Conservation (phyloP, 2,797 vertebrate genomes). For the Poeciliopsis paucimaculata region DNA sequence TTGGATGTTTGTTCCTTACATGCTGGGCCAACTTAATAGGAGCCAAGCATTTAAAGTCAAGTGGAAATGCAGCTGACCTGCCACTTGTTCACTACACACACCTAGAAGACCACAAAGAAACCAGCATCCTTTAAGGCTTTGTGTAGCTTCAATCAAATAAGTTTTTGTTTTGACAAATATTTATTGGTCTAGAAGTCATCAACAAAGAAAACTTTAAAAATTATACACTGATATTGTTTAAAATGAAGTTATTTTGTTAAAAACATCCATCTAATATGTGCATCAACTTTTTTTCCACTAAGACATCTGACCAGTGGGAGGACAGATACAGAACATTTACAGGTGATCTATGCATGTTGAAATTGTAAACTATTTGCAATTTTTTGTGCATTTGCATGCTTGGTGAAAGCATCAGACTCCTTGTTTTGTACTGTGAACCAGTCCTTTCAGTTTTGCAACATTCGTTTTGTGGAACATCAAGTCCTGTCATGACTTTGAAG, state of each 20-base stretch:
- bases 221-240: conserved; percentile 16
- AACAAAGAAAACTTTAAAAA: conserved; percentile 4
- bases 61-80: conserved; percentile 66
- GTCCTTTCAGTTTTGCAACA: not conserved
- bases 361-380: not conserved
- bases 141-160: conserved; percentile 1
- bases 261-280: not conserved
- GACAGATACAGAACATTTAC: conserved; percentile 1
- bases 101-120: conserved; percentile 41
- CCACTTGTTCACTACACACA: conserved; percentile 46
- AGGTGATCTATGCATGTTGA: not conserved
- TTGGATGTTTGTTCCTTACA: conserved; percentile 73
- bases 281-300: not conserved
- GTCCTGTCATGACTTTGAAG: not conserved
- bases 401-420: not conserved
- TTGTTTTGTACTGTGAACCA: not conserved
- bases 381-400: not conserved
- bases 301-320: no score
- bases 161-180: conserved; percentile 18
- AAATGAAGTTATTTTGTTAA: conserved; percentile 5
- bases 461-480: not conserved
- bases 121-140: conserved; percentile 42
- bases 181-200: conserved; percentile 17
- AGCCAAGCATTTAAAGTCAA: conserved; percentile 77
- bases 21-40: conserved; percentile 75